Base-by-base conservation (phyloP, 1,140 invertebrate genomes). In the Pantala flavescens region DNA sequence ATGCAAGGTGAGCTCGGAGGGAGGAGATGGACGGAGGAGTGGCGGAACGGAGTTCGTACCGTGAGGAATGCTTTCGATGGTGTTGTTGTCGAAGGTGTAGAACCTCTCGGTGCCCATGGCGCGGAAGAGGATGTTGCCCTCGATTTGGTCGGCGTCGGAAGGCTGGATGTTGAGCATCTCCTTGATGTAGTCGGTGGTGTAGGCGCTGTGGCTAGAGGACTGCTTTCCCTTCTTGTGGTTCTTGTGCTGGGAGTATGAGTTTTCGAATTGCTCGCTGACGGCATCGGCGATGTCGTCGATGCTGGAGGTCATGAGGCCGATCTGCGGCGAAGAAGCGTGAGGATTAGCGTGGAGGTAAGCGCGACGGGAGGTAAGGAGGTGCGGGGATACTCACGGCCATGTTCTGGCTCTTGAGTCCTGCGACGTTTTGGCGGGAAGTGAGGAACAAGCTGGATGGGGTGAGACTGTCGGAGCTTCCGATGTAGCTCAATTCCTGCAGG, bases 401-500 rank as follows among this genome's bases (percentile, higher is more conserved):
- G 21, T 77, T 78, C n/a, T 82, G 81, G 11, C 79, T 74, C 55
- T 84, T 81, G 78, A 84, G 85, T 63, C 85, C 87, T 42, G 82
- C 81, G n/a, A 83, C 75, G 73, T 83, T 82, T 71, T 77, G 78
- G 74, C 79, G 80, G 71, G 84, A 76, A 9, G 76, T 77, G 43
- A 81, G 80, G 55, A 81, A 84, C 12, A 86, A 2, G 5, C 77
- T 80, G 75, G 84, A 87, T 12, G 88, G 87, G 0, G 86, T 76
- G 1, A 84, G 70, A 72, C 79, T 84, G 78, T 90, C 86, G n/a
- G 84, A 82, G 75, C 86, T 86, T 11, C 86, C 86, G 73, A 89
- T 85, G 63, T 80, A 80, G 7, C 83, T 81, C 0, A 84, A 10
- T 16, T 82, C 77, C 12, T 80, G 75, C 43, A 80, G 77, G 76